Evolutionary conservation across 1,140 invertebrate genomes (phyloP).

Genomic region (Drosophila hydei): DNA sequence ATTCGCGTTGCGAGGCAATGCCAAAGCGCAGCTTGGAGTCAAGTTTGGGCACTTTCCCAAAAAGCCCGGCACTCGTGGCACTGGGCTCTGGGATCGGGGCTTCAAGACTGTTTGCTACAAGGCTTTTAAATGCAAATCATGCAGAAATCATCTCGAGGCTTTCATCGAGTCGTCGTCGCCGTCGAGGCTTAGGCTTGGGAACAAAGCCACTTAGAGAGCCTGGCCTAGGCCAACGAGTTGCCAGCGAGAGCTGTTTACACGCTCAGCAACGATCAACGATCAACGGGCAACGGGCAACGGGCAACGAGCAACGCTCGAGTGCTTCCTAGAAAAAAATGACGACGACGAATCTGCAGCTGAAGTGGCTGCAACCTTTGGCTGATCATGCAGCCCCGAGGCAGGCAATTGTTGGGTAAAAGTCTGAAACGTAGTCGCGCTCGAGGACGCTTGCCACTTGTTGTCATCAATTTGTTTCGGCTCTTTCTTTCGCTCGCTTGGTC

Average conservation of each 20-base stretch:
- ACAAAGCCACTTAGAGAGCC: slow-evolving; percentile 73
- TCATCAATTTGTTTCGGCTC: slow-evolving; percentile 69
- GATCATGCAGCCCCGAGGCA: slow-evolving; percentile 58
- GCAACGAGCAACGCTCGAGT: slow-evolving; percentile 53
- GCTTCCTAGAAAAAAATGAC: slow-evolving; percentile 77
- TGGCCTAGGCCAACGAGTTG: background rate
- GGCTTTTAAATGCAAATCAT: slow-evolving; percentile 74
- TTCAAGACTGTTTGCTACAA: slow-evolving; percentile 12
- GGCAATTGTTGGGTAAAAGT: slow-evolving; percentile 63
- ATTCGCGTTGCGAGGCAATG: no score
- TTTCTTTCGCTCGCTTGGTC: slow-evolving; percentile 16
- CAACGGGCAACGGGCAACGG: no score
- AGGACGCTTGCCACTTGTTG: slow-evolving; percentile 77
- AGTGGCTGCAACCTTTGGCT: slow-evolving; percentile 71
- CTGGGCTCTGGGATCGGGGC: background rate
- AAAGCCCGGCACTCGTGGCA: slow-evolving; percentile 15
- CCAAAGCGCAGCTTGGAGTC: slow-evolving; percentile 13
- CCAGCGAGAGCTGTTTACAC: slow-evolving; percentile 64
- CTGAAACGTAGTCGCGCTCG: slow-evolving; percentile 13
- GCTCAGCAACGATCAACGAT: slow-evolving; percentile 27
- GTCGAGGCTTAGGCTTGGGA: slow-evolving; percentile 40
- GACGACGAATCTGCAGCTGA: slow-evolving; percentile 61
- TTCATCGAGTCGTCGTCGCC: slow-evolving; percentile 8
- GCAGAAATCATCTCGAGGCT: slow-evolving; percentile 59
- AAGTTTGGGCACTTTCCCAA: slow-evolving; percentile 36